Evolutionary conservation across 2,797 vertebrate species (phyloP), one percentile per base, ranked within the genome.

Genomic region (Siniperca scherzeri): DNA sequence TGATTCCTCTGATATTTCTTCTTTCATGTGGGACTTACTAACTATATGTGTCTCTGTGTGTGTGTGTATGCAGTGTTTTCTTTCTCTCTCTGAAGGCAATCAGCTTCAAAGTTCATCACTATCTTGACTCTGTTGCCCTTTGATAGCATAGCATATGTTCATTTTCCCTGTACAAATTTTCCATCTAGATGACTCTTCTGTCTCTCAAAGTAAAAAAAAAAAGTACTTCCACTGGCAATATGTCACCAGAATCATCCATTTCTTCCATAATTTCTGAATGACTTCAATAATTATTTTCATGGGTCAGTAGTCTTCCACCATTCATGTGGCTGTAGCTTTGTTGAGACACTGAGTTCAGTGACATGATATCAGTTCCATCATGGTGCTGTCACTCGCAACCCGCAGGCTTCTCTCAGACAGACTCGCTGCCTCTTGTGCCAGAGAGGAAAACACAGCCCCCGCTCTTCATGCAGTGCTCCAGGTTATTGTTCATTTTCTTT

Each of bases 401-500:
- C 11, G 7, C 52, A 52, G 33, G 77, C 30, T 70, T 65, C 59
- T 76, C 27, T 17, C 60, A 17, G 74, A 75, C 64, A 19, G 12
- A 36, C 68, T 61, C 12, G 4, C 5, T 30, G 56, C 17, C 66
- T 73, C 62, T 40, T 75, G 81, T 62, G 38, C 57, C 73, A 65
- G 52, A 48, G 22, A 27, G 42, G 16, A 25, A 74, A 80, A 50
- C 66, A 25, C 3, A 0, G 57, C 75, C 86, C 68, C 70, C 44
- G 5, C 50, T 86, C 67, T 57, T 86, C 62, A 48, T 33, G 75
- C 22, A 12, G 44, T 4, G 81, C 79, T 66, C 50, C 50, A 38
- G 84, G 85, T 87, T 87, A 77, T 88, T 85, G 46, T 87, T 88
- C 44, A 75, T 83, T 52, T 82, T 87, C 78, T 84, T 78, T 68